Conservation (phyloP, 2,797 vertebrate genomes). For the Peromyscus aztecus region DNA sequence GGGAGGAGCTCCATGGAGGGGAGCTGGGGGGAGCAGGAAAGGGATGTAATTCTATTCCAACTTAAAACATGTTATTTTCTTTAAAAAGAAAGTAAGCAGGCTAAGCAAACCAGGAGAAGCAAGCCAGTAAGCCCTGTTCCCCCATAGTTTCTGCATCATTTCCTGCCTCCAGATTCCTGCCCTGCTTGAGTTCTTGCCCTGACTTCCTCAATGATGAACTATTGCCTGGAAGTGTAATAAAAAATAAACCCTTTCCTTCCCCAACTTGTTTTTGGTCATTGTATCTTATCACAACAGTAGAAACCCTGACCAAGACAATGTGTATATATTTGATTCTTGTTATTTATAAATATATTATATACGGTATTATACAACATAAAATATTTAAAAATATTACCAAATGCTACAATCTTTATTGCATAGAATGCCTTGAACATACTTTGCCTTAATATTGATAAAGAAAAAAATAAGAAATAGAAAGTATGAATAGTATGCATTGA, state of each 20-base stretch:
- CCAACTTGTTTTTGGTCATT: not conserved
- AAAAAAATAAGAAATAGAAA: constrained; percentile 10
- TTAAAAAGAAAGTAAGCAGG: no score
- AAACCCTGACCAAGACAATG: not conserved
- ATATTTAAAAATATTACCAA: not conserved
- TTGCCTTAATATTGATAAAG: not conserved
- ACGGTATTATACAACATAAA: not conserved
- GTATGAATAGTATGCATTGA: not conserved
- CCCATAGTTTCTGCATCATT: not conserved
- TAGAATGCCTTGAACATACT: not conserved
- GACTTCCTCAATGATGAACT: not conserved
- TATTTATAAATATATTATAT: not conserved
- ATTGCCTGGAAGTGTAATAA: not conserved
- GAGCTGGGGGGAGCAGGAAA: not conserved
- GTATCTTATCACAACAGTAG: not conserved
- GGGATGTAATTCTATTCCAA: not conserved
- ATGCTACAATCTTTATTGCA: not conserved
- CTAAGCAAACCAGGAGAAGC: not conserved
- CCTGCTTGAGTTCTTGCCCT: not conserved
- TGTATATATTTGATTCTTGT: not conserved
- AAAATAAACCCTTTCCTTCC: not conserved
- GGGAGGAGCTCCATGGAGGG: not conserved
- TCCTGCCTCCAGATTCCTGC: not conserved
- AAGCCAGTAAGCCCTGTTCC: not conserved
- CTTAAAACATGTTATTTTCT: not conserved